Evolutionary conservation across 2,797 vertebrate species (phyloP), one percentile per base, ranked within the genome.

Genomic region (Tamandua tetradactyla): DNA sequence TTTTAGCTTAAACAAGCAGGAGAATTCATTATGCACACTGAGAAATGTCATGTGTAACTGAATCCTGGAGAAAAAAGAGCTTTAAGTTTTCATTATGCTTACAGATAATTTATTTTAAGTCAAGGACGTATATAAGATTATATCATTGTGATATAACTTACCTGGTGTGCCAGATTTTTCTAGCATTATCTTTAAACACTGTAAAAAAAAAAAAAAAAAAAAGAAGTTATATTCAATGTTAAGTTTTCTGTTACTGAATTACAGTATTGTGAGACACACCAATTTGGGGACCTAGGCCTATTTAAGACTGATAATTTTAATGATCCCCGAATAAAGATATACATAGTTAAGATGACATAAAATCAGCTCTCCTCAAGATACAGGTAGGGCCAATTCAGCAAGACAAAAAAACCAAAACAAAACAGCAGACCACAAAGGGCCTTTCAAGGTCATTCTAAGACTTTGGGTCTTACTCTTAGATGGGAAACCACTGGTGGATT

Each of bases 121-220:
- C 55, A 79, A 94, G 10, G 30, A 35, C 27, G 7, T 15, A 42
- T 35, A 4, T 27, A 44, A 47, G 69, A 37, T 49, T 27, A 44
- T 11, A 55, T 23, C 25, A 32, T 61, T 35, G 17, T 12, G 18
- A 30, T 49, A 64, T 52, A 94, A 96, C 97, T 98, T 98, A 99
- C 99, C 99, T 96, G 99, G 97, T 81, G 99, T 98, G 94, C 98
- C 98, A 15, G 98, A 98, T 89, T 98, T 98, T 87, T 98, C 98
- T 98, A 99, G 97, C 99, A 99, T 99, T 93, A 97, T 96, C 82
- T 98, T 98, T 71, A 99, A 98, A 98, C 99, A 99, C 99, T 99
- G 97, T 62, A 95, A 97, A 79, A 95, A 84, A 62, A 89, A 95
- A 97, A 79, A 95, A 84, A 62, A 89, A 85, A 49, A 71, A 76